A percentile compares a stretch with the other conserved stretches of the same genome.
Evolutionary conservation across 2,113 vertebrate genomes (phyloP).

Genomic region (Stigmatopora nigra): DNA sequence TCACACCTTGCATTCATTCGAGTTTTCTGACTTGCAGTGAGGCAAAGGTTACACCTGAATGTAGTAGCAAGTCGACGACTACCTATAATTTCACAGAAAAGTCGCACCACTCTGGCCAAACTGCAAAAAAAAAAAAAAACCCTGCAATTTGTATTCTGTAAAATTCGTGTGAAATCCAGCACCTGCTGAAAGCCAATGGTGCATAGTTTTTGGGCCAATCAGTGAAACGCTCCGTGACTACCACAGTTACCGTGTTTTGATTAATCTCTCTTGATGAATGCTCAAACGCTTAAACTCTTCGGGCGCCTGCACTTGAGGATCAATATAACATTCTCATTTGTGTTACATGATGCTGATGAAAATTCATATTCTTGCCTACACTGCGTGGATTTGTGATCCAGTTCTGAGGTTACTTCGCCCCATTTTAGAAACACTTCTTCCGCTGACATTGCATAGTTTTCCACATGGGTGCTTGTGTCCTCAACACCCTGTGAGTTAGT

Average conservation of each 20-base stretch:
- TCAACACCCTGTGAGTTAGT: slow-evolving; percentile 26
- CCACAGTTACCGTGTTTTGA: slow-evolving; percentile 39
- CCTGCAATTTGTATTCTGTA: too few relatives aligned
- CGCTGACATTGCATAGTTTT: slow-evolving; percentile 63
- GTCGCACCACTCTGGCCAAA: too few relatives aligned
- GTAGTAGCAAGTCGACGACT: too few relatives aligned
- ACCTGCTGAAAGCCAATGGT: slow-evolving; percentile 23
- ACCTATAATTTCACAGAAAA: too few relatives aligned
- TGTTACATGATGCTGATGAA: slow-evolving; percentile 13
- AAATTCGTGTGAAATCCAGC: slow-evolving; percentile 11
- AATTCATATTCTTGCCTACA: background rate
- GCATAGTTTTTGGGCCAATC: slow-evolving; percentile 40
- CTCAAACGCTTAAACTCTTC: slow-evolving; percentile 11
- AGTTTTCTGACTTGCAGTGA: background rate
- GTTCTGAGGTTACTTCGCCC: slow-evolving; percentile 30
- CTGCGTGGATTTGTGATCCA: slow-evolving; percentile 23
- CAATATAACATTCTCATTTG: slow-evolving; percentile 13
- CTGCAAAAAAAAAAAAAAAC: too few relatives aligned
- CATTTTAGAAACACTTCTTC: slow-evolving; percentile 48
- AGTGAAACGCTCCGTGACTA: slow-evolving; percentile 54
- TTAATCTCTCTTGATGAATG: slow-evolving; percentile 48
- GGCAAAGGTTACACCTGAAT: background rate
- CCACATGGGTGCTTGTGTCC: slow-evolving; percentile 48
- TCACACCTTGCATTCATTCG: slow-evolving; percentile 4
- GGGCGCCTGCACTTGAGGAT: slow-evolving; percentile 3